A percentile compares a stretch with the other conserved stretches of the same genome.
phyloP scores from a whole-genome alignment of 2,888 invertebrate species.

The Drosophila fungiperda region DNA sequence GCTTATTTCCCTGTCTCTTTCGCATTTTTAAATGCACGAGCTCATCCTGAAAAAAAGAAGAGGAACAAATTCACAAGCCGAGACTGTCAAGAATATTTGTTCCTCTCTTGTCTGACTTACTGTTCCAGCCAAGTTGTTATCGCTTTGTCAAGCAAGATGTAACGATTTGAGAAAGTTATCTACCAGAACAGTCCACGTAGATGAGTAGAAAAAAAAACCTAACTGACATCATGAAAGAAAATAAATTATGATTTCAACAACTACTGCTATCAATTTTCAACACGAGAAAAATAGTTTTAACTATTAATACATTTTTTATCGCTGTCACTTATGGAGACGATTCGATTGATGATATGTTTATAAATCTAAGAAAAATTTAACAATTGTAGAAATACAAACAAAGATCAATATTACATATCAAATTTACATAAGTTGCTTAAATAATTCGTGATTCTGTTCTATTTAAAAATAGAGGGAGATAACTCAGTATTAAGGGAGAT shows the following conservation, averaged over 20 bases:
- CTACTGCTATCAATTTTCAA: constrained; percentile 1
- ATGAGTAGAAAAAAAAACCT: not conserved
- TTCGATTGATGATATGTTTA: not conserved
- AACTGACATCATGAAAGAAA: not conserved
- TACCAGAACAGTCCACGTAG: not conserved
- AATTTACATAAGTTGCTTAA: not conserved
- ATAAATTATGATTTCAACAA: not conserved
- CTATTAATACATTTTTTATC: not conserved
- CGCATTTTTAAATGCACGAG: constrained; percentile 22
- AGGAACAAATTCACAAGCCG: constrained; percentile 8
- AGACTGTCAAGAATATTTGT: constrained; percentile 4
- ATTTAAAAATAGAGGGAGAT: no score
- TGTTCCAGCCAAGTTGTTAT: not conserved
- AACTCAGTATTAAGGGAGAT: no score
- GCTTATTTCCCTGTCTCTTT: constrained; percentile 48
- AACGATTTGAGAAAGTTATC: not conserved
- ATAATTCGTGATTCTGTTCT: not conserved
- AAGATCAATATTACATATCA: not conserved
- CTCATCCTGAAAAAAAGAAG: constrained; percentile 43
- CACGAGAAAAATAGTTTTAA: not conserved
- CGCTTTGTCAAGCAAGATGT: constrained; percentile 7
- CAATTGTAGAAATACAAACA: no score
- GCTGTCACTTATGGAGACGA: no score
- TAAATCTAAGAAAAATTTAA: not conserved
- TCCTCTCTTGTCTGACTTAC: not conserved